Percentiles rank a stretch among this genome's conserved stretches.
Evolutionary conservation across 2,113 vertebrate species (phyloP).

Genomic region (Capreolus pygargus): DNA sequence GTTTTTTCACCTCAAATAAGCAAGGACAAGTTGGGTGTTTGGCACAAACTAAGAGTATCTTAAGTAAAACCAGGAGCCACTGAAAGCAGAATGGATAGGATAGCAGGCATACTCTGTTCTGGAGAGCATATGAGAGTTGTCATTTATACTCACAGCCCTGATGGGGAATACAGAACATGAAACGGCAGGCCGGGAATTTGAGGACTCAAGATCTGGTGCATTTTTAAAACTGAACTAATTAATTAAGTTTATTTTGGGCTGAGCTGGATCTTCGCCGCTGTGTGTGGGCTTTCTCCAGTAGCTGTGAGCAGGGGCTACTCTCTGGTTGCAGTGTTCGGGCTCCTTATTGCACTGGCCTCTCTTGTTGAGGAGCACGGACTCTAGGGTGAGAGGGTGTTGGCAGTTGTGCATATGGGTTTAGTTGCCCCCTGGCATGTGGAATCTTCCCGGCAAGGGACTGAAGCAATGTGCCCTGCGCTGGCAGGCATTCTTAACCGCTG

Average conservation of each 20-base stretch:
- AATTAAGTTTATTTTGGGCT: background rate
- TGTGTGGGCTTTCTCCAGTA: background rate
- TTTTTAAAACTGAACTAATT: background rate
- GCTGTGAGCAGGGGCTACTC: background rate
- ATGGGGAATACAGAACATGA: background rate
- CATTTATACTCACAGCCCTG: background rate
- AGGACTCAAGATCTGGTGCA: background rate
- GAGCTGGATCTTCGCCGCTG: background rate
- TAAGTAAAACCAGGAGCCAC: background rate
- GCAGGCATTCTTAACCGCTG: background rate
- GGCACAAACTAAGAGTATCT: background rate
- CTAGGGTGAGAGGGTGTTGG: rapidly evolving
- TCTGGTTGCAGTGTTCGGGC: background rate
- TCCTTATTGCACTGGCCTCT: background rate
- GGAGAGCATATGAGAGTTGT: background rate
- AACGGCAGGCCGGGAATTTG: background rate
- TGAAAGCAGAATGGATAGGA: background rate
- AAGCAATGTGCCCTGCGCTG: background rate
- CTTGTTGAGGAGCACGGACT: background rate
- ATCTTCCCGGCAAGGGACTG: background rate
- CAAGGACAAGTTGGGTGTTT: background rate
- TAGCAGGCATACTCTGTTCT: background rate
- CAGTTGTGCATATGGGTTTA: background rate
- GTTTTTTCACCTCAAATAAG: conserved; percentile 8
- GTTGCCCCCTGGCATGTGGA: background rate